These are phyloP conservation scores for Gnathonemus echidnorhynchus DNA, from an alignment of 2,113 vertebrate genomes.

Conservation along the genomic window DNA sequence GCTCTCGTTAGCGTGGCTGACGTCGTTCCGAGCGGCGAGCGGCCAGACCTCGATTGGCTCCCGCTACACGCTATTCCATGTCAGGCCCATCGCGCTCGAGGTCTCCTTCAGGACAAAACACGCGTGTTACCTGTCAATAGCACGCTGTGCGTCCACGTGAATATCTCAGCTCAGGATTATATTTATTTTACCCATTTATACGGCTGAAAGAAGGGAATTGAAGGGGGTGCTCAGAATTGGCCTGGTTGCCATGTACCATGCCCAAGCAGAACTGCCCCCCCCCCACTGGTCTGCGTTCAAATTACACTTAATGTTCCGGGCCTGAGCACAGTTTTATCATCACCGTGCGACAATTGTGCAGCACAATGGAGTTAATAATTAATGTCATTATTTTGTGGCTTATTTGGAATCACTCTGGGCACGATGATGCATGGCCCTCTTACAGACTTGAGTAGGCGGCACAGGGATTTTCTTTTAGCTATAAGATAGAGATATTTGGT, in stretches of 20 bases:
- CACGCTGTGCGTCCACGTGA: neutral
- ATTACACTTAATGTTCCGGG: too few species aligned
- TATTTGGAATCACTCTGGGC: too few species aligned
- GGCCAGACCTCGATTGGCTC: neutral
- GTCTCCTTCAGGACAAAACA: neutral
- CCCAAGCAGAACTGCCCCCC: neutral
- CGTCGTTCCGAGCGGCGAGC: conserved; percentile 8
- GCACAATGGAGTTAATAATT: too few species aligned
- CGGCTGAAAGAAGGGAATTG: neutral
- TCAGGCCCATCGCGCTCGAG: neutral
- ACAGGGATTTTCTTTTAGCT: too few species aligned
- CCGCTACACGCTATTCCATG: neutral
- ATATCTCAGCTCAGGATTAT: neutral
- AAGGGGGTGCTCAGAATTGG: too few species aligned
- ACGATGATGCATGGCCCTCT: too few species aligned
- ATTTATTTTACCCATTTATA: neutral
- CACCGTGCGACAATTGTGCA: too few species aligned
- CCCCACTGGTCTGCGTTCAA: too few species aligned
- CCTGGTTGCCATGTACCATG: neutral
- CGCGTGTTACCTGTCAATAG: neutral
- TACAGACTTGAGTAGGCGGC: too few species aligned
- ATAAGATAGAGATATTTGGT: too few species aligned
- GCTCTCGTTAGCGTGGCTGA: conserved; percentile 42
- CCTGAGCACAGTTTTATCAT: too few species aligned
- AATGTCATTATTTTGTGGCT: too few species aligned